Percentiles rank a stretch among this genome's conserved stretches.
phyloP scores from a whole-genome alignment of 2,797 vertebrate species.

The Melanotaenia boesemani region DNA sequence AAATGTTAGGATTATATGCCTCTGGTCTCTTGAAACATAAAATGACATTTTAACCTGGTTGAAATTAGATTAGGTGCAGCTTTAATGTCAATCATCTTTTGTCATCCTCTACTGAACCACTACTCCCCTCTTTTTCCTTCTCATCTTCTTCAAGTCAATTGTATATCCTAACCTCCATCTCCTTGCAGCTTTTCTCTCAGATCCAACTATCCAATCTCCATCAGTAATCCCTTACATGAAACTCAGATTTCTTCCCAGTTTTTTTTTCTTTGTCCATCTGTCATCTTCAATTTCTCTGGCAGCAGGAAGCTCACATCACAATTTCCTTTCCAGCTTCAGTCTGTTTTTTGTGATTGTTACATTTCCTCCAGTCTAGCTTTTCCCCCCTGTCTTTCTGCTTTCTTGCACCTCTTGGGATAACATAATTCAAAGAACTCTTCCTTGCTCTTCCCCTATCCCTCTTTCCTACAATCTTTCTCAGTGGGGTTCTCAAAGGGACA shows the following conservation, averaged over 20 bases:
- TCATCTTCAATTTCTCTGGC: slow-evolving; percentile 31
- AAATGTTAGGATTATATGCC: not conserved
- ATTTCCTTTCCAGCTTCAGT: slow-evolving; percentile 50
- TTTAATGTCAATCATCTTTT: slow-evolving; percentile 26
- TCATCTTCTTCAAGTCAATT: slow-evolving; percentile 48
- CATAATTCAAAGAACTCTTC: slow-evolving; percentile 65
- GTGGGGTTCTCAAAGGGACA: slow-evolving; percentile 74
- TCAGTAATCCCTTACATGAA: slow-evolving; percentile 63
- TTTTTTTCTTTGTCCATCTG: slow-evolving; percentile 48
- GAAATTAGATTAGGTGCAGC: slow-evolving; percentile 31
- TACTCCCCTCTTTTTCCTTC: slow-evolving; percentile 20
- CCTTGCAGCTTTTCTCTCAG: not conserved
- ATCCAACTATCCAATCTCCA: slow-evolving; percentile 58
- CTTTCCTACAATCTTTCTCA: slow-evolving; percentile 57
- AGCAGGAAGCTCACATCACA: slow-evolving; percentile 45
- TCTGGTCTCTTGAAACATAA: not conserved
- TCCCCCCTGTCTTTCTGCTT: slow-evolving; percentile 42
- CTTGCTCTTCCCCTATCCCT: slow-evolving; percentile 35
- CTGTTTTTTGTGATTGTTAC: slow-evolving; percentile 17
- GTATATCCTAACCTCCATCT: slow-evolving; percentile 22
- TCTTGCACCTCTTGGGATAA: slow-evolving; percentile 59
- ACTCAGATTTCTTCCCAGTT: slow-evolving; percentile 27
- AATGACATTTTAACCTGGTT: not conserved
- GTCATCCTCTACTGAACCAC: slow-evolving; percentile 24
- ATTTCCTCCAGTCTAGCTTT: slow-evolving; percentile 36